Conservation (phyloP, 2,888 invertebrate species). For the Latrodectus hesperus region DNA sequence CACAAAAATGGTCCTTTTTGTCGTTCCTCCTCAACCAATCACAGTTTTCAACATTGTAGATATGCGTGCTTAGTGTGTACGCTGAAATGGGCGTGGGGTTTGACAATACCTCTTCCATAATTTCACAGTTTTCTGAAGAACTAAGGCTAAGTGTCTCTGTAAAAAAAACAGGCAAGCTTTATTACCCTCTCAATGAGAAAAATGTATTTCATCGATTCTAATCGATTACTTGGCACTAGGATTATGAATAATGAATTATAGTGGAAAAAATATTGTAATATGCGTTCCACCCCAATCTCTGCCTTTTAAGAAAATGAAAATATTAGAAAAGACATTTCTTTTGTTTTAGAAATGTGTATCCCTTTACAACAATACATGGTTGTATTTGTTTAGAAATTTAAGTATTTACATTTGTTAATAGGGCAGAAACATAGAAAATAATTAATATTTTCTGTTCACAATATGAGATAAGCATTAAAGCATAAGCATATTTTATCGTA, state of each 20-base stretch:
- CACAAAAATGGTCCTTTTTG: slow-evolving; percentile 14
- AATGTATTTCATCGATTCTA: not conserved
- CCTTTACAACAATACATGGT: no score
- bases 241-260: not conserved
- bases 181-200: slow-evolving; percentile 1
- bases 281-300: not conserved
- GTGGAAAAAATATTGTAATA: not conserved
- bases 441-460: no score
- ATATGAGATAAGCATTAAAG: no score
- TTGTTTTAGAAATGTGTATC: no score
- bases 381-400: no score
- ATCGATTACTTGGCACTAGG: not conserved
- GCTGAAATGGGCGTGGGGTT: slow-evolving; percentile 19
- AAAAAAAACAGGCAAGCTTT: not conserved
- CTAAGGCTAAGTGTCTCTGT: not conserved
- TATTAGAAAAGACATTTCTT: no score
- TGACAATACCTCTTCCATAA: slow-evolving; percentile 12
- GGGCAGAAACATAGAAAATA: no score
- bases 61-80: slow-evolving; percentile 6
- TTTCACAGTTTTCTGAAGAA: slow-evolving; percentile 26
- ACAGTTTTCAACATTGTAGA: slow-evolving; percentile 2
- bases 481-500: no score
- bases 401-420: no score
- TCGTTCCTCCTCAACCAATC: slow-evolving; percentile 26
- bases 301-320: no score